phyloP scores from a whole-genome alignment of 2,888 invertebrate species.

The Drosophila prostipennis region DNA sequence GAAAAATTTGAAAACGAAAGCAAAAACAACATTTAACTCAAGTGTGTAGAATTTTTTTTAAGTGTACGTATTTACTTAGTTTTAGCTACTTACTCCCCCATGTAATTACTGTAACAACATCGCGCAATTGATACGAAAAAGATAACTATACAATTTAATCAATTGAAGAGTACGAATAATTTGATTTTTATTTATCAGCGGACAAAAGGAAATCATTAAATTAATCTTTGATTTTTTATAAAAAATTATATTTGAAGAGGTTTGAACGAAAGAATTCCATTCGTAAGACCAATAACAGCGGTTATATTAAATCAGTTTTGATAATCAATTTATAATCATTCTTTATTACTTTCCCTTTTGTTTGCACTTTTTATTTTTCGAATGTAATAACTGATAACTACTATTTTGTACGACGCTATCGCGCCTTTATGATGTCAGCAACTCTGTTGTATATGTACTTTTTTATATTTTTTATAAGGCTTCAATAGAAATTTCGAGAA shows the following conservation, averaged over 20 bases:
- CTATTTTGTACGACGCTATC: constrained; percentile 13
- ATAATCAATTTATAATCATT: constrained; percentile 3
- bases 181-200: constrained; percentile 10
- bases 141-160: constrained; percentile 41
- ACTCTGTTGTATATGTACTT: constrained; percentile 22
- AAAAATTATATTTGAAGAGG: no score
- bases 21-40: constrained; percentile 45
- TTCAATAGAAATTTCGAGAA: constrained; percentile 51
- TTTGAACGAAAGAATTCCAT: neutral
- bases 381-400: constrained; percentile 28
- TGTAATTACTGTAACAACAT: constrained; percentile 46
- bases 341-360: neutral
- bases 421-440: constrained; percentile 14
- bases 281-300: constrained; percentile 21
- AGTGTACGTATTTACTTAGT: constrained; percentile 61
- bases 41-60: constrained; percentile 67
- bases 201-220: neutral
- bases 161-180: constrained; percentile 41
- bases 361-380: neutral
- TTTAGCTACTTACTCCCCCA: constrained; percentile 54
- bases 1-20: constrained; percentile 33
- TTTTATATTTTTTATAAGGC: constrained; percentile 29
- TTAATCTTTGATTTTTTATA: neutral
- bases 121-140: constrained; percentile 58
- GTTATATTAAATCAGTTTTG: neutral